Percentiles rank a stretch among this genome's conserved stretches.
phyloP scores from a whole-genome alignment of 1,140 invertebrate species.

The Chironomus tepperi region DNA sequence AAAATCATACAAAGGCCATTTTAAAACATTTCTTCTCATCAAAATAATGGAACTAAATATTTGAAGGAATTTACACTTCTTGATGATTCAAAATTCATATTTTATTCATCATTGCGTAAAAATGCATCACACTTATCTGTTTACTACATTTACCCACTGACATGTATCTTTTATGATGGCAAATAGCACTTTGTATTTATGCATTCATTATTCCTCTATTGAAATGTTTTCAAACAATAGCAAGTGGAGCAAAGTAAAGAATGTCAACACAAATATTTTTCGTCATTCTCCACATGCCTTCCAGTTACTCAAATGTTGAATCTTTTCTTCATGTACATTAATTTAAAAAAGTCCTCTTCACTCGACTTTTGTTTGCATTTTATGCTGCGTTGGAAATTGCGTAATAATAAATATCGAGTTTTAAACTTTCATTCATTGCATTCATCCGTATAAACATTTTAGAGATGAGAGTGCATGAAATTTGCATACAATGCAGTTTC shows the following conservation, averaged over 20 bases:
- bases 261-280: not conserved
- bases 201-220: not conserved
- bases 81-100: no score
- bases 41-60: no score
- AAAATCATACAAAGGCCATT: no score
- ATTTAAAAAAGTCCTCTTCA: no score
- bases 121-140: no score
- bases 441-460: not conserved
- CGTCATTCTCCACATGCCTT: not conserved
- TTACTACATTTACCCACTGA: not conserved
- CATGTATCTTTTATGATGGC: not conserved
- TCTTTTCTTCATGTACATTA: not conserved
- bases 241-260: not conserved
- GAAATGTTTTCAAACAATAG: not conserved
- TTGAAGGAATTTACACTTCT: no score
- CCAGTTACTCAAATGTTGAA: not conserved
- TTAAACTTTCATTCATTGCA: not conserved
- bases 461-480: not conserved
- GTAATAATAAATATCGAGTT: slow-evolving; percentile 6
- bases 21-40: no score
- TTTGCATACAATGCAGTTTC: slow-evolving; percentile 19
- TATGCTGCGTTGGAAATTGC: slow-evolving; percentile 13
- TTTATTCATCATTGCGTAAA: no score
- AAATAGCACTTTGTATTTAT: not conserved
- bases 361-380: not conserved